Base-by-base conservation (phyloP, 30 jellyfish, hydroid and myxozoan genomes). In the Aurelia aurita complex sp. Pacific region DNA sequence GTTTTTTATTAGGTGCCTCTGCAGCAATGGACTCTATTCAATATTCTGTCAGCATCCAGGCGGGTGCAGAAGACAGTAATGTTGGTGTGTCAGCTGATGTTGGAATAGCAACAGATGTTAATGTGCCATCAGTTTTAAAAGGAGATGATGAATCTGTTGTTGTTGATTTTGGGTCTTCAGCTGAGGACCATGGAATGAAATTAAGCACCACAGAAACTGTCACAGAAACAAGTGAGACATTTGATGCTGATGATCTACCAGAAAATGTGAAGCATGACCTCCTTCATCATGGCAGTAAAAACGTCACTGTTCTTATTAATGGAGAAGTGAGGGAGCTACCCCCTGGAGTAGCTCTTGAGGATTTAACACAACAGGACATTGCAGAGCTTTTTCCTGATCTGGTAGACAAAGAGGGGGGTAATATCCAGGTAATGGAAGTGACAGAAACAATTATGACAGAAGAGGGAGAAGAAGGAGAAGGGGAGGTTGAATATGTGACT, bases 181-280 rank as follows among this genome's bases (percentile, higher is more conserved):
- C 42, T 32, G 81, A 34, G 50, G 66, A 71, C 29, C 66, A 40
- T 15, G 81, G 81, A 10, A 34, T 38, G 23, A 71, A 71, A 71
- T 29, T 71, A n/a, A 71, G 81, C 65, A 71, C 81, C 18, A 71
- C 81, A 14, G 81, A 71, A 71, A 71, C 81, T 34, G 81, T 71
- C 23, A 71, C 10, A 38, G 64, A 34, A 71, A 64, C 23, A 12
- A 34, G 29, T 14, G 65, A 71, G 29, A 71, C 81, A 13, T 71
- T 71, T 43, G 81, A 71, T 71, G 65, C 36, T 71, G 36, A 71
- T 71, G 81, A 71, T 36, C 68, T 71, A 71, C 81, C 81, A n/a
- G 81, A 71, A 71, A 64, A 71, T 0, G 81, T 71, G 66, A 71
- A 60, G 19, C 81, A 71, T 29, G 81, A 71, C 17, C 23, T 71